phyloP scores from a whole-genome alignment of 2,797 vertebrate species.

The Sebastes diaconus region DNA sequence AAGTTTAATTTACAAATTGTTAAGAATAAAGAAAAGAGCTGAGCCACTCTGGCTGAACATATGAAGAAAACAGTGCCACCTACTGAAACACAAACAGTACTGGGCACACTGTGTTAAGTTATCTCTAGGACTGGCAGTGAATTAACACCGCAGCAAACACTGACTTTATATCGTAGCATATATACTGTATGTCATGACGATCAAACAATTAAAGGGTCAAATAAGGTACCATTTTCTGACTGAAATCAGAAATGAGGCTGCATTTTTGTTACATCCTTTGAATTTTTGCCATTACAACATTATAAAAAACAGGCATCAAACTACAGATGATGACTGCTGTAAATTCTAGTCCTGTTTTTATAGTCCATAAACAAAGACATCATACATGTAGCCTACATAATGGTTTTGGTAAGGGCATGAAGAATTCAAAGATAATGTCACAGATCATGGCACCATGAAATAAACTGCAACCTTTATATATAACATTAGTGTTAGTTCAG shows the following conservation, averaged over 20 bases:
- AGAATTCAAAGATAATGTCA: background rate
- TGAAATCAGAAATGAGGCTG: background rate
- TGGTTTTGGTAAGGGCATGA: background rate
- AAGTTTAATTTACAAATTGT: background rate
- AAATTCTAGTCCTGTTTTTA: background rate
- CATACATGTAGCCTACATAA: no score
- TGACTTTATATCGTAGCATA: background rate
- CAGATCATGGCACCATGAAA: background rate
- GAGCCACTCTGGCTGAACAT: background rate
- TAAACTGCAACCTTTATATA: background rate
- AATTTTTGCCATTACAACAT: background rate
- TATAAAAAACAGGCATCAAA: background rate
- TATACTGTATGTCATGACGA: background rate
- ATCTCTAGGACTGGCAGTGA: background rate
- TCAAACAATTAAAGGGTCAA: background rate
- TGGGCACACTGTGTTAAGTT: background rate
- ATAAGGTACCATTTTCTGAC: background rate
- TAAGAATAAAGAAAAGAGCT: background rate
- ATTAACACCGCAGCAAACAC: background rate
- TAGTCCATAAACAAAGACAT: background rate
- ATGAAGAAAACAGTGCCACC: slow-evolving; percentile 5
- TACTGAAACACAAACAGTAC: background rate
- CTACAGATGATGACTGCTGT: background rate
- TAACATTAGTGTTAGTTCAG: background rate
- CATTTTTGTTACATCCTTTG: background rate